These are phyloP conservation scores for Heliconius eleuchia DNA, from an alignment of 1,140 invertebrate genomes.

Conservation along the genomic window DNA sequence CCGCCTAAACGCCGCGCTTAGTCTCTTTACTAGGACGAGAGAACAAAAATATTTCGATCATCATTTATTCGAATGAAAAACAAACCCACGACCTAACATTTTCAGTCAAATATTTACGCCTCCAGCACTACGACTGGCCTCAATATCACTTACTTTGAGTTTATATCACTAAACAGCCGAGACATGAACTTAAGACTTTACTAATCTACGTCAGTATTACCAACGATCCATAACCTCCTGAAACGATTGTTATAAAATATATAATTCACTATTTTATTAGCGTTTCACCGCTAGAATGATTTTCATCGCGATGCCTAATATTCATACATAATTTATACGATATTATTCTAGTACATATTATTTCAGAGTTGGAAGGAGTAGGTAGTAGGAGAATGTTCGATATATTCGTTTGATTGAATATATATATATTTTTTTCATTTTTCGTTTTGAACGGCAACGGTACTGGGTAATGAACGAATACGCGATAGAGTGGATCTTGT, in stretches of 20 bases:
- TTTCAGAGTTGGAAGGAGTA: conserved; percentile 38
- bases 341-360: conserved; percentile 46
- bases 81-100: no score
- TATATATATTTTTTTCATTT: conserved; percentile 19
- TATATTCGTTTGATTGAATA: conserved; percentile 35
- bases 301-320: conserved; percentile 36
- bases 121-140: no score
- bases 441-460: conserved; percentile 26
- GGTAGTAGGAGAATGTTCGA: not conserved
- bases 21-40: no score
- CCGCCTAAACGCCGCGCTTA: no score
- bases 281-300: conserved; percentile 35
- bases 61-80: no score
- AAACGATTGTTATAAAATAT: not conserved
- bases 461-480: conserved; percentile 18
- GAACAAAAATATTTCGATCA: no score
- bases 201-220: no score
- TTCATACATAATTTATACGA: conserved; percentile 55
- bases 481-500: conserved; percentile 1
- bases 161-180: no score
- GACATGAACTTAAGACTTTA: no score
- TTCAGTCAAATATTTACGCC: no score
- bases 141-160: no score
- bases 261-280: conserved; percentile 32
- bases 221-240: no score